phyloP scores from a whole-genome alignment of 2,797 vertebrate genomes.

The Gallinago stenura region DNA sequence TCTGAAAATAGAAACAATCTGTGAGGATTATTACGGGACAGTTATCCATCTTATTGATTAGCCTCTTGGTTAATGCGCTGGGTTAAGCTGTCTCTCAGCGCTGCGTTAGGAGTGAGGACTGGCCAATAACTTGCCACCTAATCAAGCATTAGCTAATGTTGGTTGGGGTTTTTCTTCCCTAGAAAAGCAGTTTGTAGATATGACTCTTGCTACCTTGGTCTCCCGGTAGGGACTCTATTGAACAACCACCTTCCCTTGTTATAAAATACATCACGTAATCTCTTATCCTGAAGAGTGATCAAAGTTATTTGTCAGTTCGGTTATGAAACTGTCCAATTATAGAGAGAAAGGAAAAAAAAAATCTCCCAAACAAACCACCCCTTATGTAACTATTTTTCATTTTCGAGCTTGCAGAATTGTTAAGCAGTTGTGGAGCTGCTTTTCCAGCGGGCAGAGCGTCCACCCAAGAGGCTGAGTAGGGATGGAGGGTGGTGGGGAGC shows the following conservation, averaged over 20 bases:
- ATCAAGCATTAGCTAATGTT: neutral
- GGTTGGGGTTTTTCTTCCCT: neutral
- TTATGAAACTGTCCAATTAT: conserved; percentile 71
- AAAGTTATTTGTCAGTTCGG: conserved; percentile 69
- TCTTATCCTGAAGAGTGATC: conserved; percentile 57
- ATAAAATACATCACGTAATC: conserved; percentile 55
- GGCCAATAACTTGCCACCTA: neutral
- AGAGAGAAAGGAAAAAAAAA: conserved; percentile 19
- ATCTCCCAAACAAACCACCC: conserved; percentile 48
- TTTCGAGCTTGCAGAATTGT: neutral
- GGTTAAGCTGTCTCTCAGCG: conserved; percentile 44
- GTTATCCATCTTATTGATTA: conserved; percentile 73
- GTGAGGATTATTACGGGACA: conserved; percentile 55
- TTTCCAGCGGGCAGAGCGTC: neutral
- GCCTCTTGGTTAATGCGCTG: conserved; percentile 52
- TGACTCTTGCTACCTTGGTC: conserved; percentile 20
- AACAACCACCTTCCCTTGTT: conserved; percentile 54
- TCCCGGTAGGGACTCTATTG: conserved; percentile 13
- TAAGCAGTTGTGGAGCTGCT: neutral
- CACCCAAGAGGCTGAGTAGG: neutral
- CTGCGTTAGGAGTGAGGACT: neutral
- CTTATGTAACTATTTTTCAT: conserved; percentile 31
- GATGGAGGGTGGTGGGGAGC: neutral
- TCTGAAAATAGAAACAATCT: conserved; percentile 51
- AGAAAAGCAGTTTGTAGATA: neutral